Conservation (phyloP, 2,113 vertebrate genomes). For the Hiodon tergisus region DNA sequence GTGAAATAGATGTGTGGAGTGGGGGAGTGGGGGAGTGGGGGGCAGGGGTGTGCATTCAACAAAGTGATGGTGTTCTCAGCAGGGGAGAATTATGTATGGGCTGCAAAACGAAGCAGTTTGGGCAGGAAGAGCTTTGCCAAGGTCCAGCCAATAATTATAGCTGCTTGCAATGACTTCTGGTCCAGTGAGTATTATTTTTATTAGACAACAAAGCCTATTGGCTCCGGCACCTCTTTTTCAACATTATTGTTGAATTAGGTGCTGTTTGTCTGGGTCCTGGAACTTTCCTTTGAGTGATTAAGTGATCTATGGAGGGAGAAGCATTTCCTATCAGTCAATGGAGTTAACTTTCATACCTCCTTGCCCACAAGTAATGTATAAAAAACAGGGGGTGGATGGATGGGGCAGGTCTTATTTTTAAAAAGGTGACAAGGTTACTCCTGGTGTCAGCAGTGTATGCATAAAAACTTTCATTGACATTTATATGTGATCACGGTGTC, state of each 20-base stretch:
- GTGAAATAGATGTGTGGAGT: conserved; percentile 9
- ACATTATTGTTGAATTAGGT: conserved; percentile 26
- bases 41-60: conserved; percentile 25
- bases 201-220: conserved; percentile 35
- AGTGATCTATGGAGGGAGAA: not conserved
- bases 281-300: not conserved
- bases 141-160: conserved; percentile 40
- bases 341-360: not conserved
- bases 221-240: conserved; percentile 18
- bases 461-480: too few relatives aligned
- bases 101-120: conserved; percentile 36
- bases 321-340: not conserved
- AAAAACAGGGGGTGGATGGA: too few relatives aligned
- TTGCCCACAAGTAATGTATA: not conserved
- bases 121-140: conserved; percentile 29
- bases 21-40: not conserved
- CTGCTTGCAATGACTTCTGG: conserved; percentile 33
- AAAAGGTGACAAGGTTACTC: too few relatives aligned
- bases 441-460: too few relatives aligned
- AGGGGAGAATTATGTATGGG: conserved; percentile 24
- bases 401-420: too few relatives aligned
- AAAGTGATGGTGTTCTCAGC: conserved; percentile 25
- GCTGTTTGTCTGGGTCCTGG: conserved; percentile 1
- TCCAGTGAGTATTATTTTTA: conserved; percentile 32
- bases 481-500: not conserved